Evolutionary conservation across 2,888 invertebrate genomes (phyloP), one percentile per base, ranked within the genome.

Genomic region (Andrena marginata): DNA sequence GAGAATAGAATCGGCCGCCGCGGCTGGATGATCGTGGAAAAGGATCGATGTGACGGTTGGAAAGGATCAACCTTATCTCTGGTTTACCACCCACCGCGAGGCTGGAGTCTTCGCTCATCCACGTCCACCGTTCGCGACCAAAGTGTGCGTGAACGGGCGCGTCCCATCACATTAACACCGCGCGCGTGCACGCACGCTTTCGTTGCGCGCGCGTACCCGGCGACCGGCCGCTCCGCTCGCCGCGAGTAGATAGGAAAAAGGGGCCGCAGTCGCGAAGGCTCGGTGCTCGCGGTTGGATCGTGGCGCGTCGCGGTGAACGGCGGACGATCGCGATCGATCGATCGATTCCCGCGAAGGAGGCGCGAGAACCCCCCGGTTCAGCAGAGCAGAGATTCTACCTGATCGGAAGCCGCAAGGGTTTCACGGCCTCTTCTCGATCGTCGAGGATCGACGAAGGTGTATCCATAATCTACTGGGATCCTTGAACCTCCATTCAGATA

Each of bases 221-320:
- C 80, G 80, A n/a, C 8, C 54, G 54, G 79, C 71, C 71, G 79
- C 73, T 83, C 78, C 71, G 79, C 83, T 80, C 65, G 64, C 78
- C 85, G 86, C 89, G 87, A 84, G 82, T 73, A 88, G 85, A 80
- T 85, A 84, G 86, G 84, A 81, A 82, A 84, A 82, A 77, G 80
- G 81, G 70, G 78, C 83, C 84, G 81, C 87, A 86, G 85, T 85
- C 81, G 86, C 84, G 82, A 80, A 77, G 83, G 74, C 68, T 80
- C 87, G 75, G 77, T 88, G 85, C 74, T 80, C 72, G 79, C 79
- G 89, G 78, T 82, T 76, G 82, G 88, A 88, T 88, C 87, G 87
- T 68, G 68, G 76, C n/a, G 63, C 63, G 80, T 81, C 64, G 65
- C 73, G 60, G 63, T 23, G 71, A 71, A 70, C 60, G 54, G 60